These are phyloP conservation scores for Papilio elwesi DNA, from an alignment of 2,888 invertebrate genomes.

Conservation along the genomic window DNA sequence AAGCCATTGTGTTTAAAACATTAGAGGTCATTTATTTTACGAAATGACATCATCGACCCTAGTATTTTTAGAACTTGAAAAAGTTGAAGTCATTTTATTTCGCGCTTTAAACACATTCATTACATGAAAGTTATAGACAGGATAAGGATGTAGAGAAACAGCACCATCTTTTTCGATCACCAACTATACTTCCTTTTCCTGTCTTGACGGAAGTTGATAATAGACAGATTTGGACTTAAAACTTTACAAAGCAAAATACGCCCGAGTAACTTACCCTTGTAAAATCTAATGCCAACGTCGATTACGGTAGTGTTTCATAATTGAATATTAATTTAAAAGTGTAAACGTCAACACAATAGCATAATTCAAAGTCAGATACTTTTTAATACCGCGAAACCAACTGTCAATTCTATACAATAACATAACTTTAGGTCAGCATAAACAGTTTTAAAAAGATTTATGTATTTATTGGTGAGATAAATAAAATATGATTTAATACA, in stretches of 20 bases:
- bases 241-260: conserved; percentile 28
- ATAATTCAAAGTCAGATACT: conserved; percentile 40
- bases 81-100: conserved; percentile 7
- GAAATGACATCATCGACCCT: not conserved
- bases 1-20: not conserved
- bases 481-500: not conserved
- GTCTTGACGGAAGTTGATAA: conserved; percentile 61
- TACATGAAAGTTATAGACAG: conserved; percentile 52
- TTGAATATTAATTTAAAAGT: conserved; percentile 41
- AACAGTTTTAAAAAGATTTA: not conserved
- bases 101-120: conserved; percentile 21
- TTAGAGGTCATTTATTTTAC: not conserved
- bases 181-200: conserved; percentile 84
- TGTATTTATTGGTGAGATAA: not conserved
- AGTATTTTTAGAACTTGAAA: too few relatives aligned
- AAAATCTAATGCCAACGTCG: conserved; percentile 26
- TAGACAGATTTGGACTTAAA: conserved; percentile 40
- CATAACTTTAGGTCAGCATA: not conserved
- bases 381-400: conserved; percentile 53
- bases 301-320: conserved; percentile 36
- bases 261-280: conserved; percentile 39
- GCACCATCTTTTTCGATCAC: conserved; percentile 63
- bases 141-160: conserved; percentile 59
- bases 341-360: conserved; percentile 51
- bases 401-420: conserved; percentile 46